Percentiles rank a stretch among this genome's conserved stretches.
phyloP scores from a whole-genome alignment of 2,797 vertebrate species.

The Peromyscus melanophrys region DNA sequence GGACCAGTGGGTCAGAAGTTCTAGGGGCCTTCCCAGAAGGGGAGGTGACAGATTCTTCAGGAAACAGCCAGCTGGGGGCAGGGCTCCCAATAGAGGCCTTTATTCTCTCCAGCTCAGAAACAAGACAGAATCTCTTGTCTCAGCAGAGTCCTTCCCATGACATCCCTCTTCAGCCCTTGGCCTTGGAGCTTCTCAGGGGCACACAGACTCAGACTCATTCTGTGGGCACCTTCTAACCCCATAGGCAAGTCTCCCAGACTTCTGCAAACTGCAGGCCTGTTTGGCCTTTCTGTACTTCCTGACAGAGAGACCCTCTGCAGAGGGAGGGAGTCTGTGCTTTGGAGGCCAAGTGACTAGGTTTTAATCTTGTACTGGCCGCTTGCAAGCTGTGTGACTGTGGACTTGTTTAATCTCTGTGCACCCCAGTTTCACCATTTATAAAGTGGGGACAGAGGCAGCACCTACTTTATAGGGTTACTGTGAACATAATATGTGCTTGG shows the following conservation, averaged over 20 bases:
- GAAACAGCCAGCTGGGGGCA: slow-evolving; percentile 13
- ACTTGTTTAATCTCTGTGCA: background rate
- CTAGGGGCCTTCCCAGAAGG: slow-evolving; percentile 51
- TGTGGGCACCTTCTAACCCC: background rate
- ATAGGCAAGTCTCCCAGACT: background rate
- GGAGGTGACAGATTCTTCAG: background rate
- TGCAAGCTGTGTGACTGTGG: background rate
- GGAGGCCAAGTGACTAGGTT: background rate
- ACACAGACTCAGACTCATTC: background rate
- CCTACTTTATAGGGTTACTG: background rate
- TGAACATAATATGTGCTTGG: background rate
- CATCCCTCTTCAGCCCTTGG: slow-evolving; percentile 39
- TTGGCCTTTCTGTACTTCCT: background rate
- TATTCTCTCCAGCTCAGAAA: slow-evolving; percentile 70
- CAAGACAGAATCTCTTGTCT: slow-evolving; percentile 77
- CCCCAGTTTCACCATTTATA: background rate
- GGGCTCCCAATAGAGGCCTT: slow-evolving; percentile 72
- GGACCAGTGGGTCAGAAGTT: background rate
- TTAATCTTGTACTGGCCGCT: background rate
- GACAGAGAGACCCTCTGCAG: accelerated
- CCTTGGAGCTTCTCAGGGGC: slow-evolving; percentile 52
- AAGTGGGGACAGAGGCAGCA: background rate
- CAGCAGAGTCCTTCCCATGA: slow-evolving; percentile 43
- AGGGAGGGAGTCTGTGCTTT: background rate
- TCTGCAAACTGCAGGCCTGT: background rate